phyloP scores from a whole-genome alignment of 2,888 invertebrate species.

The Harpalus rufipes region DNA sequence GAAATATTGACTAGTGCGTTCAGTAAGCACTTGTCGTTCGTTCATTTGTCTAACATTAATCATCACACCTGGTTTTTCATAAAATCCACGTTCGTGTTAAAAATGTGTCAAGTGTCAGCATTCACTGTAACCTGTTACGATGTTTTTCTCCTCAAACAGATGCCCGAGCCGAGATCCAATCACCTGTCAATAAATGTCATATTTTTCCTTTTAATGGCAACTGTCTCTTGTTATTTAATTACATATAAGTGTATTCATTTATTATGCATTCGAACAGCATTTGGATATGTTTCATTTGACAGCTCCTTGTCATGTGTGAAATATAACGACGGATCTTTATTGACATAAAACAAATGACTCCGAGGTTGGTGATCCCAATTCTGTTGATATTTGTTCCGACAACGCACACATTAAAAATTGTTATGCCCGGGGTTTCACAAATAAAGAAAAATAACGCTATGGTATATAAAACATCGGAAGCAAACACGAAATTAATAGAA shows the following conservation, averaged over 20 bases:
- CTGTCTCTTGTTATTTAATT: slow-evolving; percentile 32
- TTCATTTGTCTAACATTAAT: slow-evolving; percentile 47
- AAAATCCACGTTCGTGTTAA: slow-evolving; percentile 47
- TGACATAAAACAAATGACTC: slow-evolving; percentile 36
- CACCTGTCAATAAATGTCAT: slow-evolving; percentile 10
- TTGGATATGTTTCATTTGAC: slow-evolving; percentile 34
- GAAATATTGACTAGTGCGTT: neutral
- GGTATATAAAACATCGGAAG: neutral
- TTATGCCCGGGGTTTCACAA: neutral
- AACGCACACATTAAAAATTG: slow-evolving; percentile 12
- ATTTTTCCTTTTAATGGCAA: slow-evolving; percentile 23
- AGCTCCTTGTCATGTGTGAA: slow-evolving; percentile 18
- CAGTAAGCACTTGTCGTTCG: slow-evolving; percentile 17
- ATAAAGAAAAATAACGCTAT: neutral
- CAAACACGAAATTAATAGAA: neutral
- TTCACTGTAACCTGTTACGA: neutral
- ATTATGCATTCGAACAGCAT: slow-evolving; percentile 23
- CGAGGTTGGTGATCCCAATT: neutral
- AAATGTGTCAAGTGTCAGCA: slow-evolving; percentile 39
- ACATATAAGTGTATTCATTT: slow-evolving; percentile 25
- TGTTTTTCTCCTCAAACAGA: neutral
- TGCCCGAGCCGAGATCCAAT: neutral
- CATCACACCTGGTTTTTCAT: slow-evolving; percentile 16
- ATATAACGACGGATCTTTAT: slow-evolving; percentile 32
- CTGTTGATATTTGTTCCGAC: slow-evolving; percentile 21